Evolutionary conservation across 2,888 invertebrate genomes (phyloP).

Genomic region (Epistrophella euchroma): DNA sequence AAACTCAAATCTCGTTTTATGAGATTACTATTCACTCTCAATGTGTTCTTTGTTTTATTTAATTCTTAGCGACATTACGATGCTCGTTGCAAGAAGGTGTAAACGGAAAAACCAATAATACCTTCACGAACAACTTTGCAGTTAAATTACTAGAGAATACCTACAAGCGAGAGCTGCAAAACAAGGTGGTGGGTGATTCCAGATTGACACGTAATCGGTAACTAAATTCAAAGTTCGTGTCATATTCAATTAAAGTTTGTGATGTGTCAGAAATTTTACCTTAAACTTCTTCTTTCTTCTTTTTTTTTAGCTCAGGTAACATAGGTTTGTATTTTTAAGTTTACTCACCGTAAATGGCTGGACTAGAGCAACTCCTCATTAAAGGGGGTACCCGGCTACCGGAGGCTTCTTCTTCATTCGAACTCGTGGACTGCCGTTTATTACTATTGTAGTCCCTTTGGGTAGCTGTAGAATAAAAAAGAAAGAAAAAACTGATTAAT

Average conservation of each 20-base stretch:
- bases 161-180: neutral
- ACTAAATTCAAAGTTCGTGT: conserved; percentile 60
- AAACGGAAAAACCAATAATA: too few species aligned
- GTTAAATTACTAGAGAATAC: too few species aligned
- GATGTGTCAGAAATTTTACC: conserved; percentile 33
- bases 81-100: too few species aligned
- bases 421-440: conserved; percentile 84
- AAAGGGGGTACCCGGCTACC: conserved; percentile 84
- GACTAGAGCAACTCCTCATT: conserved; percentile 85
- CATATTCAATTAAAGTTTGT: conserved; percentile 46
- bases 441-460: conserved; percentile 89
- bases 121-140: too few species aligned
- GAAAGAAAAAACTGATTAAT: conserved; percentile 21
- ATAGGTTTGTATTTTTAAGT: neutral
- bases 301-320: too few species aligned
- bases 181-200: conserved; percentile 41
- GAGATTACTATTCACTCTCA: too few species aligned
- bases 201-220: conserved; percentile 62
- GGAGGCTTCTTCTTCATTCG: conserved; percentile 84
- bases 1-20: too few species aligned
- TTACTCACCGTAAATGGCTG: conserved; percentile 84
- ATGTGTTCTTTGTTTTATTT: too few species aligned
- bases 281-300: neutral
- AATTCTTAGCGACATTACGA: too few species aligned
- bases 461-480: conserved; percentile 85